A percentile compares a stretch with the other conserved stretches of the same genome.
Evolutionary conservation across 2,113 vertebrate species (phyloP).

Genomic region (Podiceps cristatus): DNA sequence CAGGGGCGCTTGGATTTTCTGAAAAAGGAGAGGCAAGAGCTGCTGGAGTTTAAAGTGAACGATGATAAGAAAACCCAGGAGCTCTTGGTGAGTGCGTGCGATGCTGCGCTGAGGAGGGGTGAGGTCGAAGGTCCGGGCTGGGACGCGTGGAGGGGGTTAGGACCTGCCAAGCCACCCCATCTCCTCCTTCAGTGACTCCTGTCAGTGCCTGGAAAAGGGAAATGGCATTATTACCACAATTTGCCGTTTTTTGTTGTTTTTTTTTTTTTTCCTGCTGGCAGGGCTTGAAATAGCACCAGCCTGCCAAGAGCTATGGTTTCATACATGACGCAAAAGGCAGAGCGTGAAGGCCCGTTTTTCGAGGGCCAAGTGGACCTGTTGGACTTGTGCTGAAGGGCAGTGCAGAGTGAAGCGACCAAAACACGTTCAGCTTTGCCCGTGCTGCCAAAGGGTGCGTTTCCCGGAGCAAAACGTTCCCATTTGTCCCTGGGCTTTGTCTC

Average conservation of each 20-base stretch:
- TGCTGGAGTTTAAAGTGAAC: constrained; percentile 67
- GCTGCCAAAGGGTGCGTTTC: neutral
- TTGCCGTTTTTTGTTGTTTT: neutral
- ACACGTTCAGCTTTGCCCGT: accelerated
- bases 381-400: neutral
- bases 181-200: too few species aligned
- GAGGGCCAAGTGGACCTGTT: neutral
- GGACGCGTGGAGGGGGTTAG: accelerated
- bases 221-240: accelerated
- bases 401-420: neutral
- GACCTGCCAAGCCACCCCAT: accelerated
- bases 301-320: neutral
- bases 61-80: constrained; percentile 66
- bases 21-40: constrained; percentile 56
- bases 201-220: neutral
- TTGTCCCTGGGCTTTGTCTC: neutral
- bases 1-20: constrained; percentile 53
- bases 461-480: neutral
- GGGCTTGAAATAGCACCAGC: neutral
- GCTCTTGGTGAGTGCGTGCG: neutral
- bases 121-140: accelerated
- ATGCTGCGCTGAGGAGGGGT: accelerated
- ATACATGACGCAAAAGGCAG: neutral
- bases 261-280: neutral
- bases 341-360: neutral